Evolutionary conservation across 2,888 invertebrate genomes (phyloP).

Genomic region (Agonum fuliginosum): DNA sequence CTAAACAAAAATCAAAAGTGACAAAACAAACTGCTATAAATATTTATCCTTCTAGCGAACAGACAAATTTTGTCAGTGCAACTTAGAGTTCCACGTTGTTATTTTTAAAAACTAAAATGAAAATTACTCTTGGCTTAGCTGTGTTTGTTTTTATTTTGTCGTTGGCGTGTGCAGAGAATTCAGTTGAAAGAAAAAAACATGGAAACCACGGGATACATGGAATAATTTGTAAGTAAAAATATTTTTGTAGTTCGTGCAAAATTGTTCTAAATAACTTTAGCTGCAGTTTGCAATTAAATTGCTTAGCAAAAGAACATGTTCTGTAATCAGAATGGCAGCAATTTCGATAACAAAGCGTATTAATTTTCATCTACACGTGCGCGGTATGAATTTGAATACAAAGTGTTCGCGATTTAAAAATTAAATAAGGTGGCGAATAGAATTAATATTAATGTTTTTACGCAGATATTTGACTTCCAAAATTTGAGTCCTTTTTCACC

Average conservation of each 20-base stretch:
- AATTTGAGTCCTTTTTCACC: too few relatives aligned
- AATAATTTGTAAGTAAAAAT: slow-evolving; percentile 34
- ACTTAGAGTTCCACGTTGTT: background rate
- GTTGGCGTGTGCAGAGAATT: background rate
- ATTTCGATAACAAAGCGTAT: background rate
- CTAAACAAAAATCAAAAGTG: slow-evolving; percentile 40
- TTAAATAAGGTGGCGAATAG: too few relatives aligned
- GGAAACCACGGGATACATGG: background rate
- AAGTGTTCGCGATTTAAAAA: too few relatives aligned
- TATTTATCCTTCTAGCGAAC: background rate
- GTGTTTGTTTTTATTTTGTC: slow-evolving; percentile 23
- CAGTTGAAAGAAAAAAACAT: slow-evolving; percentile 11
- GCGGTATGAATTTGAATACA: too few relatives aligned
- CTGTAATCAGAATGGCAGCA: background rate
- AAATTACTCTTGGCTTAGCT: background rate
- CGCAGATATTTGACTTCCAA: too few relatives aligned
- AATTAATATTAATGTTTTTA: too few relatives aligned
- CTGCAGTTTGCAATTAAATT: background rate
- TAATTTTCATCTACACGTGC: background rate
- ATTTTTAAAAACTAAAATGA: slow-evolving; percentile 30
- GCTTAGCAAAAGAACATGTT: too few relatives aligned
- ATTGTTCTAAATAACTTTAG: background rate
- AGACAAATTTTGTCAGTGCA: slow-evolving; percentile 26
- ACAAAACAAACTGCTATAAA: slow-evolving; percentile 1
- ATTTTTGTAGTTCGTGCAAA: background rate